Evolutionary conservation across 2,113 vertebrate genomes (phyloP).

Genomic region (Centropristis striata): DNA sequence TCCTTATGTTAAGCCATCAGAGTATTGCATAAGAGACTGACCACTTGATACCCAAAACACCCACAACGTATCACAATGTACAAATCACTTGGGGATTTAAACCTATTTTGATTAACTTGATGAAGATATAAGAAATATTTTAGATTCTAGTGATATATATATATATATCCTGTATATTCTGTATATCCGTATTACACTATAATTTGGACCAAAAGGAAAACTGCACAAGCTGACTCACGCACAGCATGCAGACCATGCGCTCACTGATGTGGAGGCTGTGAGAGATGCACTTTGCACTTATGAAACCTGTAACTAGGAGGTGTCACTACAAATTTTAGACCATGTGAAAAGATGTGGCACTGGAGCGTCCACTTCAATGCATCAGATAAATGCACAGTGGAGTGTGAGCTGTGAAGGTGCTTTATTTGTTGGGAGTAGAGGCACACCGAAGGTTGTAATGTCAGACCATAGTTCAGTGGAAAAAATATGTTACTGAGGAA

Average conservation of each 20-base stretch:
- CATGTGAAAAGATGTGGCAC: conserved; percentile 41
- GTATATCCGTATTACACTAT: background rate
- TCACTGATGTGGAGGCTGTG: conserved; percentile 21
- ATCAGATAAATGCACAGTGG: conserved; percentile 34
- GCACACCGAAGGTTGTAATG: background rate
- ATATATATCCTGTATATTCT: too few species aligned
- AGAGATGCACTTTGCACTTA: conserved; percentile 30
- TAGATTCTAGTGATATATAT: background rate
- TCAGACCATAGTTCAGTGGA: background rate
- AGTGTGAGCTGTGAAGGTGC: conserved; percentile 34
- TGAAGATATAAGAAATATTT: background rate
- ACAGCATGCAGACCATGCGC: background rate
- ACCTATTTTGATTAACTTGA: background rate
- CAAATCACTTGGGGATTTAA: background rate
- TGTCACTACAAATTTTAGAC: conserved; percentile 44
- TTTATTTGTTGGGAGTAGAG: conserved; percentile 24
- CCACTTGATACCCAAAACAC: background rate
- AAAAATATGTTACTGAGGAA: background rate
- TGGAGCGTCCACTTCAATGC: conserved; percentile 28
- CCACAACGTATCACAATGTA: background rate
- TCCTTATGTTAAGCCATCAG: background rate
- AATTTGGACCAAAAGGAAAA: background rate
- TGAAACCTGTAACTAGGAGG: conserved; percentile 41
- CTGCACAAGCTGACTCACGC: background rate
- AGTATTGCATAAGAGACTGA: background rate